Evolutionary conservation across 2,888 invertebrate genomes (phyloP), one percentile per base, ranked within the genome.

Genomic region (Ditylenchus weischeri): DNA sequence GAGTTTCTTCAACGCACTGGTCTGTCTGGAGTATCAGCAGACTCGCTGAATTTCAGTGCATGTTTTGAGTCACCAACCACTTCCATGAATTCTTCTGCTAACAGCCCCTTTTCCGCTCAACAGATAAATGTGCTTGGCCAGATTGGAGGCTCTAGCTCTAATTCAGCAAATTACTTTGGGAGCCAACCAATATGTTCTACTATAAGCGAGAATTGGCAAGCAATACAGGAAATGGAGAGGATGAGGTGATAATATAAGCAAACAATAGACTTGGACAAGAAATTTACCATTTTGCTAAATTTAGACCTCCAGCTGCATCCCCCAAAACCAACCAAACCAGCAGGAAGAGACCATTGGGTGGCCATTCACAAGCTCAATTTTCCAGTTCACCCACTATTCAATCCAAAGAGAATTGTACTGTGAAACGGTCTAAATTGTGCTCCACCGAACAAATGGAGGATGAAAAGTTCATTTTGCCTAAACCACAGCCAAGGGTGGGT

Each of bases 401-500:
- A 62, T 36, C 35, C 36, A 62, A 43, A 43, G 43, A 43, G 8
- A 43, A 43, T 43, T 10, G 43, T 8, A 8, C 1, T 6, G 38
- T 49, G 35, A 61, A 65, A 36, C 19, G 19, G 10, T 23, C 35
- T 47, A 48, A 65, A 21, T 13, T 43, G 36, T 11, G 10, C 23
- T 36, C 19, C 62, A 49, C 3, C 8, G 62, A 48, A 11, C 21
- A 62, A 11, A 21, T 23, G 36, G 23, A 57, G n/a, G 47, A 57
- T 21, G 11, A 13, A 23, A 50, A 48, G 50, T 36, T 35, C n/a
- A 38, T 57, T n/a, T 64, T 68, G 68, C 68, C 68, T 21, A 63
- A 59, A 58, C 68, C 68, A 36, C 48, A 66, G 43, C 68, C 68
- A n/a, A 64, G 62, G 57, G 68, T 68, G 43, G 57, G 64, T 13